Evolutionary conservation across 2,888 invertebrate genomes (phyloP), one percentile per base, ranked within the genome.

Genomic region (Mesochorus sp.): DNA sequence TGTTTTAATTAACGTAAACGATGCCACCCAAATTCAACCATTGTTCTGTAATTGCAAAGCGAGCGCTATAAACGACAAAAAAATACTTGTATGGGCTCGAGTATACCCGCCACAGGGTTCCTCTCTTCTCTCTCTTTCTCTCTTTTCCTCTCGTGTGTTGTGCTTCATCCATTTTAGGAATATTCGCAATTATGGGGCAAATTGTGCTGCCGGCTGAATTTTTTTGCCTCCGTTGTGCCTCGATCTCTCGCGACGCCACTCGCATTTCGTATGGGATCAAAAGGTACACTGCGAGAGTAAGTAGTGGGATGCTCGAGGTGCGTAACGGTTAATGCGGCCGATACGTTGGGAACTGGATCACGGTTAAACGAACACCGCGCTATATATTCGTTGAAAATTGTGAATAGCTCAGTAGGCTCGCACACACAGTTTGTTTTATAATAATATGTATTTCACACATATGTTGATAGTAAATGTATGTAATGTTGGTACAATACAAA

Each of bases 321-420:
- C 68, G 74, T 81, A 81, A 81, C 80, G 79, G 80, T 81, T 68
- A 80, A 74, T 62, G 67, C 61, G 55, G 62, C 53, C 74, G 68
- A 61, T 68, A 71, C 70, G 76, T 79, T 81, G 81, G 79, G 81
- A 81, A 81, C 79, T 81, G 79, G 81, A 81, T 81, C 81, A 79
- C 74, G 74, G 74, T 78, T 74, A 78, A 74, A 51, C 78, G 70
- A 73, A 73, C 68, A n/a, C n/a, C n/a, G n/a, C n/a, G n/a, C n/a
- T n/a, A n/a, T 73, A 64, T 77, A 73, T 73, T 77, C 73, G 68
- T 68, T 39, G 37, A 47, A 61, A 73, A 73, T 77, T 62, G 73
- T 77, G 77, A 72, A 72, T 77, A 77, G 55, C 62, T 55, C 53
- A 21, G 72, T 62, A 55, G n/a, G 53, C 67, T 64, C 44, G 51